Conservation (phyloP, 2,113 vertebrate genomes). For the Ptychochromis oligacanthus region DNA sequence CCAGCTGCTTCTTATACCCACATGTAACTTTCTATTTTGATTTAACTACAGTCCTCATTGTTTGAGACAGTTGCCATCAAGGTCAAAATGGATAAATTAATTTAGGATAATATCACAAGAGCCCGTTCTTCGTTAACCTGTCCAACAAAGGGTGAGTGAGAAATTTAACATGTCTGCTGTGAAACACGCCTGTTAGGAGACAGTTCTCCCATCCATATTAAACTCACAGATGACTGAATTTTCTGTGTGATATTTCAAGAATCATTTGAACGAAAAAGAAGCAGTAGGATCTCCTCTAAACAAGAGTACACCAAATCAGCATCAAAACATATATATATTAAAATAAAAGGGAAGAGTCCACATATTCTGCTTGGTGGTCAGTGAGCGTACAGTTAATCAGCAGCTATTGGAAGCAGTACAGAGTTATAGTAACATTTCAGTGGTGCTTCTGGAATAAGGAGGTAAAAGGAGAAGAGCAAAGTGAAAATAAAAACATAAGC, state of each 20-base stretch:
- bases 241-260: neutral
- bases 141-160: neutral
- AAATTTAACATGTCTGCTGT: neutral
- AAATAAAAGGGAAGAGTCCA: neutral
- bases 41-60: neutral
- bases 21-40: neutral
- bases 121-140: neutral
- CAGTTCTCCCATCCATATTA: neutral
- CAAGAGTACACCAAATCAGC: neutral
- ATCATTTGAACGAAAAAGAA: neutral
- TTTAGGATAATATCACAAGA: too few relatives aligned
- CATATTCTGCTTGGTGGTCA: conserved; percentile 7
- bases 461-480: conserved; percentile 4
- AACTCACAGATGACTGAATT: neutral
- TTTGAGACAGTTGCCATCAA: neutral
- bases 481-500: neutral
- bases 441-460: neutral
- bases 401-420: neutral
- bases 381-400: conserved; percentile 13
- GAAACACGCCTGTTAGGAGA: neutral
- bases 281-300: neutral
- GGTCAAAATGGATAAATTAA: neutral
- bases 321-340: neutral
- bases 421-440: neutral
- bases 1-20: neutral